Evolutionary conservation across 1,140 invertebrate genomes (phyloP).

Genomic region (Galleria mellonella): DNA sequence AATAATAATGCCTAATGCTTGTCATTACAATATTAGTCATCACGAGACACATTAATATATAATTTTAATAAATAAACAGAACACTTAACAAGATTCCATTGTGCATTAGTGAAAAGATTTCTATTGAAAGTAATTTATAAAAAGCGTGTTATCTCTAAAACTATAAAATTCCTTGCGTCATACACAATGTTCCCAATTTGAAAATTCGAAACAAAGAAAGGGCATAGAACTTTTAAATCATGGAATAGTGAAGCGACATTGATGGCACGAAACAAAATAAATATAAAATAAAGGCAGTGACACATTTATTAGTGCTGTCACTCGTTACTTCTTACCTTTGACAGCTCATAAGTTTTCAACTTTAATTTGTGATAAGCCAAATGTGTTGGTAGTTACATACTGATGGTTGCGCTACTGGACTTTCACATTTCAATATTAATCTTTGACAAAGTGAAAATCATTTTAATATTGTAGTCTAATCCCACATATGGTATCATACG

Average conservation of each 20-base stretch:
- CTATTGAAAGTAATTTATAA: not conserved
- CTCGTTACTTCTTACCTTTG: slow-evolving; percentile 33
- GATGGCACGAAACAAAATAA: slow-evolving; percentile 29
- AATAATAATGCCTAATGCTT: no score
- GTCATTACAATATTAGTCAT: no score
- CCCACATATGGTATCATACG: no score
- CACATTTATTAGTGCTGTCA: slow-evolving; percentile 65
- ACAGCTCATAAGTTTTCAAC: slow-evolving; percentile 53
- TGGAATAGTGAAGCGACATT: slow-evolving; percentile 52
- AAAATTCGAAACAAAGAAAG: slow-evolving; percentile 64
- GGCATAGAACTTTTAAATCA: slow-evolving; percentile 65
- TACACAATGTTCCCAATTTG: slow-evolving; percentile 37
- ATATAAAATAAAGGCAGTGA: slow-evolving; percentile 46
- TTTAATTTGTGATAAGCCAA: slow-evolving; percentile 65
- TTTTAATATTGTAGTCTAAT: no score
- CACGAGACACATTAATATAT: no score
- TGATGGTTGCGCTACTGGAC: slow-evolving; percentile 44
- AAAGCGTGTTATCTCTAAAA: not conserved
- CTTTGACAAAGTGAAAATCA: not conserved
- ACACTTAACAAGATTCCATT: no score
- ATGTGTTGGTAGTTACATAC: slow-evolving; percentile 33
- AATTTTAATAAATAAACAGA: no score
- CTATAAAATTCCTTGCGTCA: slow-evolving; percentile 18
- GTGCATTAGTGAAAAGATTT: no score
- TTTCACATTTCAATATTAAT: slow-evolving; percentile 41